Evolutionary conservation across 2,888 invertebrate species (phyloP).

Genomic region (Chesias legatella): DNA sequence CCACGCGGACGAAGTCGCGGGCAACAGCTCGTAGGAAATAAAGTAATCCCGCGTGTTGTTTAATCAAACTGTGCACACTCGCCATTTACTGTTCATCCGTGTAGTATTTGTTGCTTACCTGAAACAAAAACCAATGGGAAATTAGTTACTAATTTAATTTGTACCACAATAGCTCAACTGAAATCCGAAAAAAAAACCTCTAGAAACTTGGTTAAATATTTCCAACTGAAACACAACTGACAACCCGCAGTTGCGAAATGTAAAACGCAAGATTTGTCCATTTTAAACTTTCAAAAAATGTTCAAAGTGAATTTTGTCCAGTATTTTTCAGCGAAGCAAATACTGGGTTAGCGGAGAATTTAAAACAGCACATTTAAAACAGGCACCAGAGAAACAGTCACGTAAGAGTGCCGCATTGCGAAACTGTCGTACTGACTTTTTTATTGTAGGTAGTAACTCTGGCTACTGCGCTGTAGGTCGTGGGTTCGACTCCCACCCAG

Average conservation of each 20-base stretch:
- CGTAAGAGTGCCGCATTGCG: slow-evolving; percentile 71
- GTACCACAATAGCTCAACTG: too few relatives aligned
- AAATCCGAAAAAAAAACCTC: too few relatives aligned
- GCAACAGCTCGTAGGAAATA: too few relatives aligned
- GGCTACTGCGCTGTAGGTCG: too few relatives aligned
- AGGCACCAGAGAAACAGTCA: slow-evolving; percentile 48
- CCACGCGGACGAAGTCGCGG: too few relatives aligned
- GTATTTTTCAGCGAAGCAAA: slow-evolving; percentile 21
- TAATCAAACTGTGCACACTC: too few relatives aligned
- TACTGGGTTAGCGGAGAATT: slow-evolving; percentile 23
- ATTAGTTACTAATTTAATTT: background rate
- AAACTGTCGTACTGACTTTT: slow-evolving; percentile 25
- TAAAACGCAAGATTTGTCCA: slow-evolving; percentile 9
- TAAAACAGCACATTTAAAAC: slow-evolving; percentile 21
- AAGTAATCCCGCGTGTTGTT: too few relatives aligned
- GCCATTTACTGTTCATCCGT: background rate
- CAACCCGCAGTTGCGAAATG: slow-evolving; percentile 1
- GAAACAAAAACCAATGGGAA: slow-evolving; percentile 36
- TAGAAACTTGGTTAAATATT: too few relatives aligned
- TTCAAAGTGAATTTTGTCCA: slow-evolving; percentile 10
- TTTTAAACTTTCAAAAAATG: slow-evolving; percentile 1
- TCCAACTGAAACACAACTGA: too few relatives aligned
- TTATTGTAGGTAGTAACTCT: too few relatives aligned
- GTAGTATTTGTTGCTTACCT: slow-evolving; percentile 43
- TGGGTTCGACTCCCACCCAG: too few relatives aligned